phyloP scores from a whole-genome alignment of 2,888 invertebrate species.

The Candidula unifasciata region DNA sequence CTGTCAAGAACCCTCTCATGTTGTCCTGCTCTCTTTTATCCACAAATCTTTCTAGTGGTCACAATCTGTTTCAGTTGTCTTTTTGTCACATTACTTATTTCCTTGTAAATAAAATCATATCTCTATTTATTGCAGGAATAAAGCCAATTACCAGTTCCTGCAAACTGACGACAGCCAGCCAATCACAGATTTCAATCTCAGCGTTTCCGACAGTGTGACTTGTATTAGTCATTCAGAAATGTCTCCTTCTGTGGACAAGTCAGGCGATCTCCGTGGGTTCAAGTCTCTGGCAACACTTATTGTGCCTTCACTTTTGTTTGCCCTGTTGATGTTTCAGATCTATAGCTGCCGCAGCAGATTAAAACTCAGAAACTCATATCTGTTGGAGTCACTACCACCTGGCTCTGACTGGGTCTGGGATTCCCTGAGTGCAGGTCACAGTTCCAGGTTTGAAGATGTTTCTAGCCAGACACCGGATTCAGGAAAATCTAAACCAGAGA shows the following conservation, averaged over 20 bases:
- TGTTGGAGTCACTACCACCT: conserved; percentile 53
- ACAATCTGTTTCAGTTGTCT: no score
- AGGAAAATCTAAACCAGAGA: not conserved
- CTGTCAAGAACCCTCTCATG: no score
- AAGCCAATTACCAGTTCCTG: no score
- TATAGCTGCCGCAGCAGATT: conserved; percentile 45
- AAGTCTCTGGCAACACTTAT: conserved; percentile 8
- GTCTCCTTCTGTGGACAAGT: not conserved
- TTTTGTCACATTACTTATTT: no score
- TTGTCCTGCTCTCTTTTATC: no score
- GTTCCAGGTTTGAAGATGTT: not conserved
- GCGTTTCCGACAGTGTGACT: no score
- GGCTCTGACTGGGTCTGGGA: conserved; percentile 43
- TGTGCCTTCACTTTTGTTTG: conserved; percentile 39
- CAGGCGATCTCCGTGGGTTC: no score
- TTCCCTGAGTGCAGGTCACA: conserved; percentile 38
- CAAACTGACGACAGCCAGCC: no score
- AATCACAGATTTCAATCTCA: no score
- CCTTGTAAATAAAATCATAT: no score
- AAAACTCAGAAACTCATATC: conserved; percentile 52
- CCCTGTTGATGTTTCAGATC: conserved; percentile 47
- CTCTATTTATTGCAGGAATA: no score
- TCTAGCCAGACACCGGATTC: not conserved
- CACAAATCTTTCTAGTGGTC: no score
- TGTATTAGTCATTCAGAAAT: not conserved